Evolutionary conservation across 2,797 vertebrate genomes (phyloP), one percentile per base, ranked within the genome.

Genomic region (Eospalax fontanierii): DNA sequence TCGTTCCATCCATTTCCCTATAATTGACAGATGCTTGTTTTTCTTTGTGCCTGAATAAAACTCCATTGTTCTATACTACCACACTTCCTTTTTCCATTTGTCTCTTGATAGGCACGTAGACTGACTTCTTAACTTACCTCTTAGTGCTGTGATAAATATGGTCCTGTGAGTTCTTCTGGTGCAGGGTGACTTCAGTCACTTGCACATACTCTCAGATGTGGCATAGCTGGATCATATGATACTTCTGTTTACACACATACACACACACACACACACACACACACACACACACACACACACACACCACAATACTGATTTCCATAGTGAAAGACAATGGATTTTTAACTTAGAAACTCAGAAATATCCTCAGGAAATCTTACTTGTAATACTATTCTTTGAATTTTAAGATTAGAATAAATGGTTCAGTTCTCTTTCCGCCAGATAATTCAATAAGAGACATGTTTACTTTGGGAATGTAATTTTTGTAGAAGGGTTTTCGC

Each of bases 341-440:
- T 65, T 82, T 96, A 28, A 50, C 30, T 15, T 95, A 3, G 3
- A 85, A 81, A 87, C 79, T 81, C 94, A 66, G 63, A 90, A 75
- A 0, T 90, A 22, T 83, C 35, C 50, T 74, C 61, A 94, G 81
- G 83, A 96, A 85, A 73, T 94, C 73, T 81, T 93, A 4, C 65
- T 88, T 87, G 70, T 91, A 79, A 81, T 97, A 89, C 84, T n/a
- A 12, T 78, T 16, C 0, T 97, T 93, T 40, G 57, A 90, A 80
- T 35, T 96, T 71, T 97, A 80, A 96, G 78, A 96, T 35, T 85
- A 82, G 11, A 4, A 71, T 92, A 66, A 89, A 54, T 93, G 21
- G 4, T 5, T 96, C 80, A 80, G 4, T 96, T 97, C 24, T 95
- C 50, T 94, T 95, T 81, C 2, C 88, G 80, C n/a, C 35, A 74